Conservation (phyloP, 1,140 invertebrate genomes). For the Sitobion miscanthi region DNA sequence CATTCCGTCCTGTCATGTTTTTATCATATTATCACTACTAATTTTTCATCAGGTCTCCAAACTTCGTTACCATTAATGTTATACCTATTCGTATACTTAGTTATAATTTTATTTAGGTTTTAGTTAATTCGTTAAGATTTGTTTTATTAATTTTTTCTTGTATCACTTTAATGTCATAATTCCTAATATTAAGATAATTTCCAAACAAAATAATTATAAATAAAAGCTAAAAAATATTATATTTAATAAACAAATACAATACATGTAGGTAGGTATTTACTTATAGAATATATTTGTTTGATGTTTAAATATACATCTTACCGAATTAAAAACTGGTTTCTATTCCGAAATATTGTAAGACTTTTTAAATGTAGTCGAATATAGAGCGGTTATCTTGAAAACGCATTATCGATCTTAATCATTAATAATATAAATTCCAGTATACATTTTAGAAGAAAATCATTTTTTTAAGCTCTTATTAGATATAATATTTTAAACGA, state of each 20-base stretch:
- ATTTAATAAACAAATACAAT: neutral
- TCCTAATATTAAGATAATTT: neutral
- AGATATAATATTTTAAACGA: neutral
- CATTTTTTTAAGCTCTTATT: neutral
- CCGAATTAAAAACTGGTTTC: neutral
- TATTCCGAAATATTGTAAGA: neutral
- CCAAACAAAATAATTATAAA: neutral
- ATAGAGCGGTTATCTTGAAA: neutral
- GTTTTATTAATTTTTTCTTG: neutral
- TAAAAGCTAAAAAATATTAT: neutral
- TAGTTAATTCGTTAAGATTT: neutral
- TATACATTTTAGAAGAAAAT: neutral
- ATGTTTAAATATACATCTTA: neutral
- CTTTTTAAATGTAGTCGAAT: neutral
- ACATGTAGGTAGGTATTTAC: no score
- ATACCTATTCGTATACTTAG: no score
- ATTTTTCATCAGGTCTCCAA: no score
- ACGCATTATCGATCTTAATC: neutral
- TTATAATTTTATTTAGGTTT: neutral
- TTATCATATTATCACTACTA: no score
- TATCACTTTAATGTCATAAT: neutral
- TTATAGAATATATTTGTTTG: neutral
- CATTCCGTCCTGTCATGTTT: no score
- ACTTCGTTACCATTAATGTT: no score
- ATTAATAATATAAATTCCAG: neutral